These are phyloP conservation scores for Habrosyne pyritoides DNA, from an alignment of 2,888 invertebrate species.

Conservation along the genomic window DNA sequence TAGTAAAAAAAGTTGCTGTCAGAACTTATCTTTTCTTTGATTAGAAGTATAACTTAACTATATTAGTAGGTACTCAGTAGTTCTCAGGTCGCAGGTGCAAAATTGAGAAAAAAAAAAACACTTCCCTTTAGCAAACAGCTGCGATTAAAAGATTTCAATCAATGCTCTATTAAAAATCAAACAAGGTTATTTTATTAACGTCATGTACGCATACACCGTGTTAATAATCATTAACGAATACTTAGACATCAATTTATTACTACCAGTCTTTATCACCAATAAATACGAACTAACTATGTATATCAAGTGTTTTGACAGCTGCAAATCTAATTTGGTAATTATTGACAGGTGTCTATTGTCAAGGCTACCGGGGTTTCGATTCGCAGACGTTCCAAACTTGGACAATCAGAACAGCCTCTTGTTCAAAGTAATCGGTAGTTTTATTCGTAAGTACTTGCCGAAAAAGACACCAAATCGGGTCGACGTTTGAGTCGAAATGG, in stretches of 20 bases:
- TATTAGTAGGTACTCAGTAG: neutral
- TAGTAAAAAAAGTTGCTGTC: neutral
- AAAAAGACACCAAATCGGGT: neutral
- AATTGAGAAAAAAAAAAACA: neutral
- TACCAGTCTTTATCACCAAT: neutral
- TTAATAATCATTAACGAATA: too few relatives aligned
- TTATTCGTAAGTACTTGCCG: conserved; percentile 1
- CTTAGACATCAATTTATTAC: neutral
- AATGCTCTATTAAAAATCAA: neutral
- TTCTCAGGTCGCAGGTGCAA: neutral
- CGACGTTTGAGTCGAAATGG: conserved; percentile 5
- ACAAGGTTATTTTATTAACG: neutral
- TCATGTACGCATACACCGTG: neutral
- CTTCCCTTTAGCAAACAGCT: too few relatives aligned
- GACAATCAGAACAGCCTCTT: neutral
- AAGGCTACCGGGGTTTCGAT: conserved; percentile 10
- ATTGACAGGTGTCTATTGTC: conserved; percentile 11
- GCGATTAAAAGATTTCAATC: too few relatives aligned
- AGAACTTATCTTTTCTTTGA: too few relatives aligned
- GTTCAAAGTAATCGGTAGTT: neutral
- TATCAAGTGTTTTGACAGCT: conserved; percentile 9
- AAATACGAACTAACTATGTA: neutral
- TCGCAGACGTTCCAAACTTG: conserved; percentile 2
- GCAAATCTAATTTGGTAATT: conserved; percentile 9
- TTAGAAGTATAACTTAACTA: neutral